Base-by-base conservation (phyloP, 2,888 invertebrate species). In the Apamea monoglypha region DNA sequence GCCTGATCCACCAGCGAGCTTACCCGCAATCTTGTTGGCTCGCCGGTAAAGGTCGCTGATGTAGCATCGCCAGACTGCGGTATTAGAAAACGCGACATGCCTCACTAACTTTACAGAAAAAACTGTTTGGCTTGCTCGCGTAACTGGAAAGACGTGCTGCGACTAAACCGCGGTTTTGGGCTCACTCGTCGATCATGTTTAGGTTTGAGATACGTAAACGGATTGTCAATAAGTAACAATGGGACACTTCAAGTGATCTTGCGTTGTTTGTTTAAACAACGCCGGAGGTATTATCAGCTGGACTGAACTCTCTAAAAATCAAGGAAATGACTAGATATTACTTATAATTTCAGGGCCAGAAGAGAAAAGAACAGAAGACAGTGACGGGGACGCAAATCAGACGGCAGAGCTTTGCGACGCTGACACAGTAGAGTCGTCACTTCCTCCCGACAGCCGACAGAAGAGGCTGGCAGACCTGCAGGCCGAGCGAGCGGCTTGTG, bases 401-500 rank as follows among this genome's bases (percentile, higher is more conserved):
- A 97, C 97, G 18, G 94, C 96, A 6, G 97, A 97, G 87, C 90
- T 97, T 18, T 97, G 97, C 90, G 97, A 97, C 89, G 97, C 97
- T 73, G 97, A 97, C 90, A 97, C 98, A 66, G 98, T 98, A 16
- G 98, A 98, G 93, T 98, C 98, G 0, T 97, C 98, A 0, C 93
- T 98, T 73, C 98, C 98, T 7, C 97, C 97, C 1, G 97, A 98
- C 93, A 97, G 97, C 87, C 97, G 98, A 74, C 98, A 98, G 91
- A 97, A 97, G 92, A 97, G 97, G 87, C 97, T 98, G 71, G 97
- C 97, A 25, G 98, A 98, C 91, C 92, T 98, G 87, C 98, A 98
- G 97, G 96, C 97, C 96, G 91, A 98, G 97, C 92, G 98, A 87
- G 98, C 98, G 21, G 98, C 98, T 85, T 98, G 98, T 92, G 98